These are phyloP conservation scores for Colius striatus DNA, from an alignment of 2,113 vertebrate genomes.

Conservation along the genomic window DNA sequence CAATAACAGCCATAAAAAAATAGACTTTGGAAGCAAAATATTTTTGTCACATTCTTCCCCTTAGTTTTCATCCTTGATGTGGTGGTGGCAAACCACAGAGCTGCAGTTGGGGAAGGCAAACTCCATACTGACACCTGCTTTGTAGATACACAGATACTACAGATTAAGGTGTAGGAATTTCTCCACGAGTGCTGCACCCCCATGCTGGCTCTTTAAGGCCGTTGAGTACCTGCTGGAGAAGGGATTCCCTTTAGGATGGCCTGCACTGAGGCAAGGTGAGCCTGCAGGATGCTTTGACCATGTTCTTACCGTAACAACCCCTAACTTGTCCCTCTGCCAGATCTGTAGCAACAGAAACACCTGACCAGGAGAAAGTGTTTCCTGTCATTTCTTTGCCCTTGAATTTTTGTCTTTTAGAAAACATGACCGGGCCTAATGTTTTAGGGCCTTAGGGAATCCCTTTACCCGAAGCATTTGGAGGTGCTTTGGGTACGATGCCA, in stretches of 20 bases:
- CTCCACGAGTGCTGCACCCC: background rate
- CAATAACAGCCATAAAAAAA: conserved; percentile 20
- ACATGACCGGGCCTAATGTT: background rate
- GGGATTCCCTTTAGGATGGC: background rate
- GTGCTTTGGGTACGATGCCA: background rate
- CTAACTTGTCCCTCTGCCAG: background rate
- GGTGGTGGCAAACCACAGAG: background rate
- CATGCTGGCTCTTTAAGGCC: background rate
- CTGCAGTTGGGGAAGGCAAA: background rate
- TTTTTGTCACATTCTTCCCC: conserved; percentile 27
- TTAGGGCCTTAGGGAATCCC: background rate
- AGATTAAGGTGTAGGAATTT: background rate
- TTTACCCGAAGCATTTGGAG: background rate
- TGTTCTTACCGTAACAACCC: background rate
- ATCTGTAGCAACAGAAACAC: background rate
- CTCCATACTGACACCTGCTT: background rate
- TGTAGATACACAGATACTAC: background rate
- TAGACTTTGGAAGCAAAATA: conserved; percentile 28
- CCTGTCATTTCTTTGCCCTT: background rate
- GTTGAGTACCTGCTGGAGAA: background rate
- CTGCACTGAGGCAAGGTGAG: background rate
- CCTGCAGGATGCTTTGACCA: background rate
- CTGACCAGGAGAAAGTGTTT: background rate
- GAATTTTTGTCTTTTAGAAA: background rate
- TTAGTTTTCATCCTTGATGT: conserved; percentile 16